Evolutionary conservation across 2,113 vertebrate species (phyloP).

Genomic region (Vicugna pacos): DNA sequence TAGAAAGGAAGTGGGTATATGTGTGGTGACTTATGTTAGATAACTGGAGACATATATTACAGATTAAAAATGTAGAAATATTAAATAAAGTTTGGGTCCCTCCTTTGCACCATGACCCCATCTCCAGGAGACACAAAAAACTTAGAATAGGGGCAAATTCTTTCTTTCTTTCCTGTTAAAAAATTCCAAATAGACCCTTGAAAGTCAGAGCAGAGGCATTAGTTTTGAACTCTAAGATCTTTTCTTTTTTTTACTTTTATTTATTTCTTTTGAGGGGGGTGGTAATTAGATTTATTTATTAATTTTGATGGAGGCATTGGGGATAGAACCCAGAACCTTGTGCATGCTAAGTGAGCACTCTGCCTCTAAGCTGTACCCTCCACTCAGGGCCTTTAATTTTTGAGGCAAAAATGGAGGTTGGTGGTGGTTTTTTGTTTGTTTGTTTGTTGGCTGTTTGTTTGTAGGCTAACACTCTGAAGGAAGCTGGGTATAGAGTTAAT

Average conservation of each 20-base stretch:
- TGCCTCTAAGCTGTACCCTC: too few relatives aligned
- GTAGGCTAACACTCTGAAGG: neutral
- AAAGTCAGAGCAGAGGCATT: constrained; percentile 1
- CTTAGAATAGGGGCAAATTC: neutral
- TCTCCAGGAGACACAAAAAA: neutral
- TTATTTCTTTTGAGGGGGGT: too few relatives aligned
- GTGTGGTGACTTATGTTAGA: neutral
- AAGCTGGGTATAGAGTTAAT: neutral
- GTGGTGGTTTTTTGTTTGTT: neutral
- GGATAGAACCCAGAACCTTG: too few relatives aligned
- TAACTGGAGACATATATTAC: neutral
- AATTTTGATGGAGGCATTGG: too few relatives aligned
- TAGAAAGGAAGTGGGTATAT: neutral
- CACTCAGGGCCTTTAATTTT: neutral
- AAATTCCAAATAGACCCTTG: neutral
- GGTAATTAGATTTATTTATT: too few relatives aligned
- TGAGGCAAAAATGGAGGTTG: neutral
- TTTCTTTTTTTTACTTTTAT: neutral
- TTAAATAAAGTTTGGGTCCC: neutral
- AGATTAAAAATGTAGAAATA: neutral
- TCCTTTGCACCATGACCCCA: neutral
- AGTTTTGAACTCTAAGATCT: neutral
- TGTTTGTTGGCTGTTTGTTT: neutral
- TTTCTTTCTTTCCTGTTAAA: neutral
- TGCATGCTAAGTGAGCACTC: too few relatives aligned